These are phyloP conservation scores for Alligator mississippiensis DNA, from an alignment of 2,113 vertebrate species.

Conservation along the genomic window DNA sequence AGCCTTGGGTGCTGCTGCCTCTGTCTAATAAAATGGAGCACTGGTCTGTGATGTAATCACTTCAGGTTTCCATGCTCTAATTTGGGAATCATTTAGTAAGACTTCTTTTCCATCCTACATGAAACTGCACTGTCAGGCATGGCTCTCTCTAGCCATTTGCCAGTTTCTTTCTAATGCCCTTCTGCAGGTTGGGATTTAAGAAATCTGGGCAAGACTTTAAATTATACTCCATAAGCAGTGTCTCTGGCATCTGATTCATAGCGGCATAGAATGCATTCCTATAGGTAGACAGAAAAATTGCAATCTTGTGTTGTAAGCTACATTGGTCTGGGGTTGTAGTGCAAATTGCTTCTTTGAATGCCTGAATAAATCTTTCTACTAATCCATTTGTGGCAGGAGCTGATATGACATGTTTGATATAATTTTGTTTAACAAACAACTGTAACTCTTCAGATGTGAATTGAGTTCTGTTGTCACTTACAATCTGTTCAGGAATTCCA, in stretches of 20 bases:
- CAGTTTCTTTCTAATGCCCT: background rate
- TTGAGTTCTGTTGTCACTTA: background rate
- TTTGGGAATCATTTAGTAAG: background rate
- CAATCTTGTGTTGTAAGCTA: background rate
- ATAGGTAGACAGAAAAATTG: background rate
- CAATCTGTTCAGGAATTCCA: background rate
- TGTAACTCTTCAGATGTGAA: background rate
- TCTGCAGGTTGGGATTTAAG: background rate
- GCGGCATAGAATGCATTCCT: background rate
- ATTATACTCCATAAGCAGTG: background rate
- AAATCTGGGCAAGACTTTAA: background rate
- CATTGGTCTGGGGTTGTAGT: background rate
- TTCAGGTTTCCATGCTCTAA: background rate
- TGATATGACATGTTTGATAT: background rate
- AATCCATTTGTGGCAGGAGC: slow-evolving; percentile 3
- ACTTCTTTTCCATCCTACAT: background rate
- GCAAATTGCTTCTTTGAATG: slow-evolving; percentile 6
- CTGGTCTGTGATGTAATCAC: background rate
- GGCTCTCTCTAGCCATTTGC: background rate
- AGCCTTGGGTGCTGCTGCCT: no score
- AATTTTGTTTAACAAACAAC: slow-evolving; percentile 20
- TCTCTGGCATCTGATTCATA: background rate
- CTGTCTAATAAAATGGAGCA: background rate
- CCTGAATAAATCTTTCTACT: slow-evolving; percentile 29
- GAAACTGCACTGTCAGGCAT: background rate